Evolutionary conservation across 2,113 vertebrate genomes (phyloP), one percentile per base, ranked within the genome.

Genomic region (Tricholaema leucomelas): DNA sequence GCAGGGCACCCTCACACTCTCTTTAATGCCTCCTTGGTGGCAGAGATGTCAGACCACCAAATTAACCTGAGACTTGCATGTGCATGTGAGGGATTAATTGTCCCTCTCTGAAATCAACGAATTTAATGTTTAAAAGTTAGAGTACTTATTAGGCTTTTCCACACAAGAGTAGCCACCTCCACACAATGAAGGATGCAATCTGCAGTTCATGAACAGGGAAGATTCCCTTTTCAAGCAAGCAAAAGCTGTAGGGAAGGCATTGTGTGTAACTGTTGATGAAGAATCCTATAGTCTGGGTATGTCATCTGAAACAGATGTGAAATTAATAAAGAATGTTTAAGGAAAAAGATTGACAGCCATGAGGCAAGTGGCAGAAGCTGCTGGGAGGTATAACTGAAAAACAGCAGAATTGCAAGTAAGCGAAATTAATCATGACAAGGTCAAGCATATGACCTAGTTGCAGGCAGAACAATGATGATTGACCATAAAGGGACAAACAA

Each of bases 201-300:
- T 36, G 35, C n/a, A 67, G 54, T 19, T 30, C 65, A 83, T 48
- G 40, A 76, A 16, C 46, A 76, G 36, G 44, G 33, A n/a, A 56
- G 7, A 7, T 35, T 28, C 21, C 25, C 18, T 58, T 83, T 63
- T 71, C 25, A 72, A 75, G 72, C 40, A 75, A 70, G 58, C 9
- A 84, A 81, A 72, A 81, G 28, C 58, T 40, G 16, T 10, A 66
- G 19, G 36, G 24, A 12, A 75, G 11, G 11, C 24, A 70, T 64
- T 7, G 44, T 9, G 28, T 35, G 2, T 20, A 65, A 33, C 16
- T 0, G 0, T 1, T 30, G 5, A n/a, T 74, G 33, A 59, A 50
- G 8, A 55, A 74, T 44, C 35, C 30, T 56, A 40, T 60, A 35
- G 21, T 67, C 46, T 52, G 24, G 13, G 11, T 44, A 58, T 4